Conservation (phyloP, 2,888 invertebrate genomes). For the Notodonta dromedarius region DNA sequence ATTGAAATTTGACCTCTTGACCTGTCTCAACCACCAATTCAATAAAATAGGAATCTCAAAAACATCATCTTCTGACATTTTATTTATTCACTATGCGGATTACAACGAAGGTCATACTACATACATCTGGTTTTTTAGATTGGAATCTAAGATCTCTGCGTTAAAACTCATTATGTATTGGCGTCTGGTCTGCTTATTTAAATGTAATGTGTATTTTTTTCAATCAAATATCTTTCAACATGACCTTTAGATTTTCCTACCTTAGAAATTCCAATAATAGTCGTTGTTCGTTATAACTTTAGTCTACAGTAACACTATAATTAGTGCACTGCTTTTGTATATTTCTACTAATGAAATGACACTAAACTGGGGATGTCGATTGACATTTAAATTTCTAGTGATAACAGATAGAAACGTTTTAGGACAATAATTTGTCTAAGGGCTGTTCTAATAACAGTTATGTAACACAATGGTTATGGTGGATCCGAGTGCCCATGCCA, state of each 20-base stretch:
- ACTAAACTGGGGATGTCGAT: no score
- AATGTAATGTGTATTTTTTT: neutral
- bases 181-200: neutral
- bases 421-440: no score
- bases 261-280: no score
- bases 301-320: no score
- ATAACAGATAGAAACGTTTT: no score
- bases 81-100: slow-evolving; percentile 6
- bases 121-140: slow-evolving; percentile 6
- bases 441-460: no score
- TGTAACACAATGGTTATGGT: no score
- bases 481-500: no score
- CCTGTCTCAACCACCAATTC: slow-evolving; percentile 1
- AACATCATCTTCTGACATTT: slow-evolving; percentile 7
- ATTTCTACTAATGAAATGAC: no score
- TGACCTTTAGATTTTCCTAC: neutral
- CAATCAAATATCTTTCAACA: neutral
- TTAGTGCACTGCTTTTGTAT: no score
- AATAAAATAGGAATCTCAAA: neutral
- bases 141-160: neutral
- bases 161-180: slow-evolving; percentile 3
- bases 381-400: no score
- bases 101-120: slow-evolving; percentile 8
- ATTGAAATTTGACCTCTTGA: slow-evolving; percentile 3
- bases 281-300: no score